These are phyloP conservation scores for Carassius carassius DNA, from an alignment of 2,113 vertebrate species.

Conservation along the genomic window DNA sequence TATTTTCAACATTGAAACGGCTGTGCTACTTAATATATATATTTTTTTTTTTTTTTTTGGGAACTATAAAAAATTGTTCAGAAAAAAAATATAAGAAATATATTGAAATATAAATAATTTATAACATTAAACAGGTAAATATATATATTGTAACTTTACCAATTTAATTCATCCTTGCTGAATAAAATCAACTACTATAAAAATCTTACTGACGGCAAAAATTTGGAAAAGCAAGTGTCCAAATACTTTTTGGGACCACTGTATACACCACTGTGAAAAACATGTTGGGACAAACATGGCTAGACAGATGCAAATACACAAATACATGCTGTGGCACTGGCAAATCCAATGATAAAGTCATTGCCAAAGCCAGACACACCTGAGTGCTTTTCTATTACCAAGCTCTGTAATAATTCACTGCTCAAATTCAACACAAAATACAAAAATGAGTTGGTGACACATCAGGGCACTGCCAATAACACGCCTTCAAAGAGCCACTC, in stretches of 20 bases:
- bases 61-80: too few species aligned
- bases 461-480: constrained; percentile 18
- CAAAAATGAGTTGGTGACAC: constrained; percentile 6
- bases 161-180: not conserved
- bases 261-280: not conserved
- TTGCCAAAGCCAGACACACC: constrained; percentile 33
- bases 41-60: too few species aligned
- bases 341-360: constrained; percentile 32
- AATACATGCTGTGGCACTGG: constrained; percentile 38
- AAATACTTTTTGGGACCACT: not conserved
- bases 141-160: not conserved
- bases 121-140: too few species aligned
- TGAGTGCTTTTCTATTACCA: constrained; percentile 49
- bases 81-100: too few species aligned
- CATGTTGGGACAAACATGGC: not conserved
- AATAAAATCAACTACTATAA: not conserved
- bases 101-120: too few species aligned
- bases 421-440: constrained; percentile 32
- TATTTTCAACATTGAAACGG: too few species aligned
- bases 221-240: not conserved
- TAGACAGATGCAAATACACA: constrained; percentile 21
- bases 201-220: not conserved
- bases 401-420: constrained; percentile 9
- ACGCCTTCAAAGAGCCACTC: constrained; percentile 21
- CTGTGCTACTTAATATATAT: too few species aligned